Percentiles rank a stretch among this genome's conserved stretches.
phyloP scores from a whole-genome alignment of 2,888 invertebrate genomes.

The Timandra comae region DNA sequence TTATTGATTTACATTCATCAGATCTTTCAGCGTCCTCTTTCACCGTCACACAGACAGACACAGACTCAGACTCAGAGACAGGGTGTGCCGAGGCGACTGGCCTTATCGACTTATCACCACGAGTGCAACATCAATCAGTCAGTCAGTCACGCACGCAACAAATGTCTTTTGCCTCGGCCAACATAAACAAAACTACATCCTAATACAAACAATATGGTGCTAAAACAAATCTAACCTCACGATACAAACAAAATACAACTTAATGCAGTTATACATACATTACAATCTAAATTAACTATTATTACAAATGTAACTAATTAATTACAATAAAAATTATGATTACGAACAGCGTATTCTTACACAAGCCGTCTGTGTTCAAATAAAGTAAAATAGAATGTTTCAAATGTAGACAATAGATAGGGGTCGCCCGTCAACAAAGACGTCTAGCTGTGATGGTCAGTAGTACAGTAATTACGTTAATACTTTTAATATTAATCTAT shows the following conservation, averaged over 20 bases:
- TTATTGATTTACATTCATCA: background rate
- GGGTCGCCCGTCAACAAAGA: constrained; percentile 37
- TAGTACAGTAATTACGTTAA: constrained; percentile 55
- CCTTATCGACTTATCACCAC: background rate
- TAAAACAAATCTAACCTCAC: constrained; percentile 16
- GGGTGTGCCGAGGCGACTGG: background rate
- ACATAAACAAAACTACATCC: constrained; percentile 1
- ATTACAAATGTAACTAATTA: constrained; percentile 8
- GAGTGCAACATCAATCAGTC: too few relatives aligned
- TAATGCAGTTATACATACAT: constrained; percentile 6
- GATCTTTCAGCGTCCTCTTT: background rate
- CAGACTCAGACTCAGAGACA: too few relatives aligned
- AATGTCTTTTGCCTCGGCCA: too few relatives aligned
- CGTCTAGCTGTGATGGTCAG: constrained; percentile 50
- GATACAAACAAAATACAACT: constrained; percentile 13
- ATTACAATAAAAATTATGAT: constrained; percentile 9
- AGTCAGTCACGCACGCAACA: background rate
- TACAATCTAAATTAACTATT: constrained; percentile 16
- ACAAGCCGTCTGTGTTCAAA: constrained; percentile 15
- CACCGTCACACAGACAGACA: too few relatives aligned
- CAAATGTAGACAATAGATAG: constrained; percentile 9
- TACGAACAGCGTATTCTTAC: constrained; percentile 7
- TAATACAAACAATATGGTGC: background rate
- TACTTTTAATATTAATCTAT: constrained; percentile 68
- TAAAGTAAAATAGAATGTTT: constrained; percentile 22